These are phyloP conservation scores for Plestiodon gilberti DNA, from an alignment of 2,113 vertebrate genomes.

Conservation along the genomic window DNA sequence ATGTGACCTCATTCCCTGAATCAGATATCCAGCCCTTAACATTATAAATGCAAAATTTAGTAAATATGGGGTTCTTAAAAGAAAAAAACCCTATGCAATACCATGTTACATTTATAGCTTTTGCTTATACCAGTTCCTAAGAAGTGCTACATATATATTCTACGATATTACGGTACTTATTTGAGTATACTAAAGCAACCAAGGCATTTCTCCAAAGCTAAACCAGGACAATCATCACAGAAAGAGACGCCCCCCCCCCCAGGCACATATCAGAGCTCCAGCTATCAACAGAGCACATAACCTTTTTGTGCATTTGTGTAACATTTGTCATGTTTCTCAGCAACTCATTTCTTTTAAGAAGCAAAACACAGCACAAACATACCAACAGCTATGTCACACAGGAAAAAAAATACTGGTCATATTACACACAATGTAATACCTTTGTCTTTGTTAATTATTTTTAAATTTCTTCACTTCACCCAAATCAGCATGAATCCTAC, in stretches of 20 bases:
- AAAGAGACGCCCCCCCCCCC: fast-evolving
- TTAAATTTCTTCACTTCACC: not conserved
- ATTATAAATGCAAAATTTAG: constrained; percentile 40
- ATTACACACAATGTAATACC: not conserved
- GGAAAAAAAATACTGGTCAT: not conserved
- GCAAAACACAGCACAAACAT: constrained; percentile 1
- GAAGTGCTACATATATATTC: constrained; percentile 66
- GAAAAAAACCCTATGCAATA: constrained; percentile 53
- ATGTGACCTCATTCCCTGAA: not conserved
- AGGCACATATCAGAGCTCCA: not conserved
- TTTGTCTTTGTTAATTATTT: not conserved
- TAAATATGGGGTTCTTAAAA: constrained; percentile 39
- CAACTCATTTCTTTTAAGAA: constrained; percentile 5
- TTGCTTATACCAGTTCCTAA: constrained; percentile 59
- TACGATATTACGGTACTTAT: constrained; percentile 58
- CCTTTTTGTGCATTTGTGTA: constrained; percentile 20
- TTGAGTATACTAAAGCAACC: constrained; percentile 57
- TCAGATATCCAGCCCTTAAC: constrained; percentile 44
- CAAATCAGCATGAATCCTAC: not conserved
- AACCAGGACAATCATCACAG: constrained; percentile 33
- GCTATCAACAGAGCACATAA: not conserved
- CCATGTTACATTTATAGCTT: constrained; percentile 61
- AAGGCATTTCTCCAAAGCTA: constrained; percentile 68
- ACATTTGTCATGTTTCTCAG: constrained; percentile 27
- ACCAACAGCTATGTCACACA: not conserved